Base-by-base conservation (phyloP, 2,797 vertebrate genomes). In the Zalophus californianus region DNA sequence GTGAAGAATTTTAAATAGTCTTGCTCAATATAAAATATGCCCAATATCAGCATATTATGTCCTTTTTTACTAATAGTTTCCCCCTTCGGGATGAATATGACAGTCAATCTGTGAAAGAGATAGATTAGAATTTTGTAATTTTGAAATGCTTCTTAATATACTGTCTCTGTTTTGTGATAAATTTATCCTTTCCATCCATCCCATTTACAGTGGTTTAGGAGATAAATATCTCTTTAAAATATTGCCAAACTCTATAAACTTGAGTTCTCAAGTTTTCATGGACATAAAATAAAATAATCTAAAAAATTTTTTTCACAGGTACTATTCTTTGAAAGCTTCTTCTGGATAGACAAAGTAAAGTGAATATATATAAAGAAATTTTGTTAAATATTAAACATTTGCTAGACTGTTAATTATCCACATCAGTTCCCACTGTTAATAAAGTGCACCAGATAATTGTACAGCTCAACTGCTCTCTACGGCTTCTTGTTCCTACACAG, bases 1-100 rank as follows among this genome's bases (percentile, higher is more conserved):
- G 52, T 38, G 66, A 97, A 91, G 97, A 98, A 98, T 97, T 96
- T 97, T 93, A 96, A 97, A 90, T 48, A 96, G 94, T 90, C 77
- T 93, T 83, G n/a, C 38, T 96, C 87, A 90, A 70, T 68, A 32
- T 90, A 83, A 97, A 94, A 92, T 95, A 87, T 92, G 72, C 12
- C 23, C 14, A 88, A n/a, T 89, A 73, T 90, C 89, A 73, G 54
- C 25, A 83, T 72, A 87, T 90, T 78, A 54, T 87, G 3, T 92
- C 35, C 96, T 60, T 97, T 83, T 97, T 72, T 23, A 90, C 52
- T 93, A 94, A 52, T 80, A 41, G 16, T 78, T 93, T 90, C 18
- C 44, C 44, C 41, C 10, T 23, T 48, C 5, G 25, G 78, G 38
- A 83, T 72, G 25, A 90, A 77, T 91, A 95, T 90, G 91, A 94